phyloP scores from a whole-genome alignment of 1,140 invertebrate genomes.

The Drosophila lacteicornis region DNA sequence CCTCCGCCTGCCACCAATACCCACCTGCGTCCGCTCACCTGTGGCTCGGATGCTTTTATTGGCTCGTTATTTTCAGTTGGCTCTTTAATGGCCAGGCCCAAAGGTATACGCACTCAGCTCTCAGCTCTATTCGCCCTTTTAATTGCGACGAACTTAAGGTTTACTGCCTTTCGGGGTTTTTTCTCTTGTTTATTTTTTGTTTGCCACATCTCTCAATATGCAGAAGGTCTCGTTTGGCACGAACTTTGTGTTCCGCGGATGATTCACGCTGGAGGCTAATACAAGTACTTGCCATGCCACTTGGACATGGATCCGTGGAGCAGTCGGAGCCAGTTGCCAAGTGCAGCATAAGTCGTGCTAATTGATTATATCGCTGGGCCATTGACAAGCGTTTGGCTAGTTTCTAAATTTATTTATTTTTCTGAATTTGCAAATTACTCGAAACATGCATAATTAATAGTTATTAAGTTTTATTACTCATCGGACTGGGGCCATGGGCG shows the following conservation, averaged over 20 bases:
- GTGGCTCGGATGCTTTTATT: constrained; percentile 65
- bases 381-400: constrained; percentile 67
- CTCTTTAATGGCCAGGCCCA: constrained; percentile 55
- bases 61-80: constrained; percentile 75
- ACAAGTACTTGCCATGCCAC: constrained; percentile 54
- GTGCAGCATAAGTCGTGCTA: constrained; percentile 82
- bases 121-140: constrained; percentile 69
- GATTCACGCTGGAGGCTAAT: constrained; percentile 71
- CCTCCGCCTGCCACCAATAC: not conserved
- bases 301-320: constrained; percentile 58
- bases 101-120: constrained; percentile 45
- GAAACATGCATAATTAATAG: constrained; percentile 81
- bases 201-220: constrained; percentile 56
- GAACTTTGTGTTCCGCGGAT: constrained; percentile 65
- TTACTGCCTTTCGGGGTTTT: constrained; percentile 37
- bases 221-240: constrained; percentile 81
- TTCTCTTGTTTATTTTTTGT: constrained; percentile 36
- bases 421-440: constrained; percentile 62
- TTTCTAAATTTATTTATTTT: constrained; percentile 39
- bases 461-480: constrained; percentile 63
- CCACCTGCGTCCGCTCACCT: constrained; percentile 52
- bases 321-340: constrained; percentile 49
- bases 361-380: constrained; percentile 74
- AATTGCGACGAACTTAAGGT: constrained; percentile 63
- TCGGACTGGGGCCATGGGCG: not conserved